phyloP scores from a whole-genome alignment of 2,797 vertebrate species.

The Oceanodroma leucorhoa region DNA sequence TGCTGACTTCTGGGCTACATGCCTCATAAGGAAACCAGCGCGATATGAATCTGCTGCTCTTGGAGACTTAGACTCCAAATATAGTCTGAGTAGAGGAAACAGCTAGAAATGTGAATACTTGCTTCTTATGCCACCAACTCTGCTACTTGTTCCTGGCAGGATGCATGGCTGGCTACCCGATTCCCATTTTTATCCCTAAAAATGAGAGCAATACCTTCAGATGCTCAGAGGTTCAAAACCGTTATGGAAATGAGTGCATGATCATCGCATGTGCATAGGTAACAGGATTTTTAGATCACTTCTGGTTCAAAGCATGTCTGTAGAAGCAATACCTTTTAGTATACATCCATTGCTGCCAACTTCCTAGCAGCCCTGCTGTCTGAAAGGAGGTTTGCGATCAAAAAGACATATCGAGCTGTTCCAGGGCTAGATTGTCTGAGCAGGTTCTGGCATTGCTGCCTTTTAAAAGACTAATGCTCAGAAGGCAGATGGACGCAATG shows the following conservation, averaged over 20 bases:
- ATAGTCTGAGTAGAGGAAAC: neutral
- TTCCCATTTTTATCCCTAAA: neutral
- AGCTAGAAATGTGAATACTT: neutral
- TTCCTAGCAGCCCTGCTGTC: neutral
- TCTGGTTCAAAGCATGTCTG: neutral
- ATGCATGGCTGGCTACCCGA: neutral
- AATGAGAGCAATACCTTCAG: neutral
- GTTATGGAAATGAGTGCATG: fast-evolving
- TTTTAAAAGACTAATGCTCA: neutral
- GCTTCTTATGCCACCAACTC: neutral
- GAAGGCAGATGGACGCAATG: fast-evolving
- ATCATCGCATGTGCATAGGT: fast-evolving
- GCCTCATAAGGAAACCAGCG: neutral
- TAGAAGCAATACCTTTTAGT: neutral
- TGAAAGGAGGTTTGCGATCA: neutral
- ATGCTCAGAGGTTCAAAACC: neutral
- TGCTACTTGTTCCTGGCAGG: neutral
- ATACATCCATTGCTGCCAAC: neutral
- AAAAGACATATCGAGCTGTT: neutral
- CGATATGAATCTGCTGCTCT: neutral
- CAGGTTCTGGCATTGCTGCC: neutral
- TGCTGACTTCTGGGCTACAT: neutral
- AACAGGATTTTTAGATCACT: neutral
- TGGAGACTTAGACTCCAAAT: neutral
- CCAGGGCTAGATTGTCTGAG: neutral